Evolutionary conservation across 2,888 invertebrate species (phyloP).

Genomic region (Parnassius smintheus): DNA sequence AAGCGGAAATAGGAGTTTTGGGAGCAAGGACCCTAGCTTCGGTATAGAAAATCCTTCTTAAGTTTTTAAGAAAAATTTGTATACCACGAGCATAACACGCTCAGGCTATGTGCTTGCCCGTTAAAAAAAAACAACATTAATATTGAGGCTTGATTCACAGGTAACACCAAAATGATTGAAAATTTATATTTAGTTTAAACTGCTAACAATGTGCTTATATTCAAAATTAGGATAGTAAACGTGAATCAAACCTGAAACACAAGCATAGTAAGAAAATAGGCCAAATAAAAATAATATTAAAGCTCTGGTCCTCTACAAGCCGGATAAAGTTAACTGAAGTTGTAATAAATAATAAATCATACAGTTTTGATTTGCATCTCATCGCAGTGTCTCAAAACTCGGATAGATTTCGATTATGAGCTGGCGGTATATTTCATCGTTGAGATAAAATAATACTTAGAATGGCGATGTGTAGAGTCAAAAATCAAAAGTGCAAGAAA

Average conservation of each 20-base stretch:
- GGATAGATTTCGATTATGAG: too few species aligned
- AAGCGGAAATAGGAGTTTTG: conserved; percentile 9
- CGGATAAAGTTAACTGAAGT: conserved; percentile 4
- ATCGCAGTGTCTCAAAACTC: too few species aligned
- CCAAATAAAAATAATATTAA: neutral
- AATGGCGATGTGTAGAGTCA: too few species aligned
- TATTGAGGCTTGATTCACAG: conserved; percentile 6
- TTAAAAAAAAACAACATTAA: conserved; percentile 18
- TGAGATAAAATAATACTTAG: too few species aligned
- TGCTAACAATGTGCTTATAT: too few species aligned
- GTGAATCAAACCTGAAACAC: conserved; percentile 4
- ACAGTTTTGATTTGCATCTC: too few species aligned
- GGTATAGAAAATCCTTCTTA: conserved; percentile 20
- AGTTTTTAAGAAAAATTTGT: conserved; percentile 33
- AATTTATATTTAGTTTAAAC: too few species aligned
- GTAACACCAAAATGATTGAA: neutral
- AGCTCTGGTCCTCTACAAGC: conserved; percentile 8
- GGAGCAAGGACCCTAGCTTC: conserved; percentile 9
- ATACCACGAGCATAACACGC: conserved; percentile 37
- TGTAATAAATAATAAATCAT: too few species aligned
- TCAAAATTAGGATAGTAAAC: neutral
- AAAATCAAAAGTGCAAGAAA: too few species aligned
- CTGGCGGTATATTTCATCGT: too few species aligned
- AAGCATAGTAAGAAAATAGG: neutral
- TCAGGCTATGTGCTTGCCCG: conserved; percentile 35